phyloP scores from a whole-genome alignment of 1,140 invertebrate species.

The Cyrtorhinus lividipennis region DNA sequence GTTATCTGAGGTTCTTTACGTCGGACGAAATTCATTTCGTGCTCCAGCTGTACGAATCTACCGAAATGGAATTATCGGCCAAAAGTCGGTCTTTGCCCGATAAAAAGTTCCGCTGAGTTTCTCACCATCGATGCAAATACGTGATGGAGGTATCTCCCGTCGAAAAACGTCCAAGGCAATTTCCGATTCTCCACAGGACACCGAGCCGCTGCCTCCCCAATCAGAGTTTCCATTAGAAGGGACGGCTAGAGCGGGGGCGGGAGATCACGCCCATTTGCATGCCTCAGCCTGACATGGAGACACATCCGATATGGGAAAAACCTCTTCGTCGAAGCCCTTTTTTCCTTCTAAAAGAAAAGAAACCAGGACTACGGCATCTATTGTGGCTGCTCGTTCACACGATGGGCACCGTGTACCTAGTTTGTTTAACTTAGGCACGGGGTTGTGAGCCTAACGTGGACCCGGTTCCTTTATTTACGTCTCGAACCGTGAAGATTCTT shows the following conservation, averaged over 20 bases:
- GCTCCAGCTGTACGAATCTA: no score
- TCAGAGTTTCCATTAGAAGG: neutral
- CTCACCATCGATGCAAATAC: neutral
- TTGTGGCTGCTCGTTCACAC: slow-evolving; percentile 7
- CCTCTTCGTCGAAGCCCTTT: neutral
- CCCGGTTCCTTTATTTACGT: neutral
- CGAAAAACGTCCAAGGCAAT: neutral
- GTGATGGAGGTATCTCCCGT: neutral
- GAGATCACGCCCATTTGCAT: slow-evolving; percentile 6
- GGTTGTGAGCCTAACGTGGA: neutral
- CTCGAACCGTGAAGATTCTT: neutral
- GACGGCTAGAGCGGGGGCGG: neutral
- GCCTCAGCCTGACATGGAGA: neutral
- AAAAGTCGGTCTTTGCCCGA: no score
- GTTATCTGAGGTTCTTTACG: no score
- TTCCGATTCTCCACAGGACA: slow-evolving; percentile 4
- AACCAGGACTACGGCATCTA: neutral
- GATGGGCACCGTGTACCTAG: slow-evolving; percentile 4
- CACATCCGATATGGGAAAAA: slow-evolving; percentile 1
- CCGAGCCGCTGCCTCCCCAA: neutral
- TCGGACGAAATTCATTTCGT: no score
- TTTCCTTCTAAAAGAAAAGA: no score
- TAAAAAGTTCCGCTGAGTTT: no score
- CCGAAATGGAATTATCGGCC: no score
- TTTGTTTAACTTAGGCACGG: slow-evolving; percentile 3